Percentiles rank a stretch among this genome's conserved stretches.
These are phyloP conservation scores for Athetis lepigone DNA, from an alignment of 2,888 invertebrate genomes.

Conservation along the genomic window DNA sequence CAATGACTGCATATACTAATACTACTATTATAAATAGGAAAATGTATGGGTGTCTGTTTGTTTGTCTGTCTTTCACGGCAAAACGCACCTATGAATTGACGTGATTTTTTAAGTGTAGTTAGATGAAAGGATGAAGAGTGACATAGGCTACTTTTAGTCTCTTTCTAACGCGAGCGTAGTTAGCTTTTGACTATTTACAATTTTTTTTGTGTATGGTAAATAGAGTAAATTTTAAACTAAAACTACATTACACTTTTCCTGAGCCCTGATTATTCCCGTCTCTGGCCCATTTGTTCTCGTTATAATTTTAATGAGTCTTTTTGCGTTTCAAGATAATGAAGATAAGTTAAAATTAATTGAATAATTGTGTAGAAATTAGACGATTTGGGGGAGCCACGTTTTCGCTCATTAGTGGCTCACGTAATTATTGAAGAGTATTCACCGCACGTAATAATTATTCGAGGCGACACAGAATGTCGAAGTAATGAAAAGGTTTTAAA, in stretches of 20 bases:
- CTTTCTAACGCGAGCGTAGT: too few species aligned
- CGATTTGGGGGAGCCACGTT: constrained; percentile 45
- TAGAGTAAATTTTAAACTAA: background rate
- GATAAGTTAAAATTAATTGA: constrained; percentile 55
- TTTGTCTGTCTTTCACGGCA: too few species aligned
- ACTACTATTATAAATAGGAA: too few species aligned
- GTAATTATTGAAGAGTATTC: constrained; percentile 67
- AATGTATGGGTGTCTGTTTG: too few species aligned
- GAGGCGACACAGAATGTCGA: constrained; percentile 60
- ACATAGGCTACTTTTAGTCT: too few species aligned
- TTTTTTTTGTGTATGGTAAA: background rate
- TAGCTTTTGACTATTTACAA: too few species aligned
- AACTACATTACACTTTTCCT: background rate
- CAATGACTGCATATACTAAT: too few species aligned
- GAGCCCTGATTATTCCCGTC: background rate
- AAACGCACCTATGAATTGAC: too few species aligned
- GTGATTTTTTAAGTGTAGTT: too few species aligned
- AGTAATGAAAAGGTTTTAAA: constrained; percentile 69
- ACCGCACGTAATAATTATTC: constrained; percentile 68
- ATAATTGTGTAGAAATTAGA: constrained; percentile 55
- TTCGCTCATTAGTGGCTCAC: constrained; percentile 62
- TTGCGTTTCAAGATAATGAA: constrained; percentile 46
- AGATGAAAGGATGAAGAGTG: too few species aligned
- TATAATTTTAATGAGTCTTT: constrained; percentile 40
- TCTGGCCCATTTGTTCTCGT: constrained; percentile 29